phyloP scores from a whole-genome alignment of 2,888 invertebrate species.

The Tipula lateralis region DNA sequence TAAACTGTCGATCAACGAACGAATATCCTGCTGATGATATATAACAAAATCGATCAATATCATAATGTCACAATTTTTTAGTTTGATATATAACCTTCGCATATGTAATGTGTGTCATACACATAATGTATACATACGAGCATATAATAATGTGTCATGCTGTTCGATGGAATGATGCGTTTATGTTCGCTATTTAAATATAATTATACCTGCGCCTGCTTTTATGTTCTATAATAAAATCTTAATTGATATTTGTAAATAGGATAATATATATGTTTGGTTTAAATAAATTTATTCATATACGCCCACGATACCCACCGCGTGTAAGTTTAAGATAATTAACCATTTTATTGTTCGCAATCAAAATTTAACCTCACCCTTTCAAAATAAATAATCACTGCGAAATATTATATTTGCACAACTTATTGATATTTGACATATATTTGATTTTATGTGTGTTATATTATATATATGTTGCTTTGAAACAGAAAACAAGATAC shows the following conservation, averaged over 20 bases:
- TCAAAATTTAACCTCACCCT: slow-evolving; percentile 24
- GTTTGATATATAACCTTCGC: background rate
- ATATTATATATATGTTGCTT: background rate
- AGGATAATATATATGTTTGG: background rate
- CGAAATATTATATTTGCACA: background rate
- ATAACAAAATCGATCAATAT: background rate
- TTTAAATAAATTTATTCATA: background rate
- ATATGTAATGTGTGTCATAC: background rate
- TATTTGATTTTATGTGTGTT: background rate
- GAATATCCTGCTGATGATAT: background rate
- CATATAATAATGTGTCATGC: background rate
- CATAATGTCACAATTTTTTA: background rate
- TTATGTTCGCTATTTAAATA: background rate
- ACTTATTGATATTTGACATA: background rate
- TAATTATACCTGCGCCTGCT: background rate
- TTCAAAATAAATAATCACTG: background rate
- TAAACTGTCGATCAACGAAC: background rate
- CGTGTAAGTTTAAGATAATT: background rate
- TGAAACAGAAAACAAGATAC: background rate
- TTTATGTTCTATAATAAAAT: background rate
- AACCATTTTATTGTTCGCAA: slow-evolving; percentile 6
- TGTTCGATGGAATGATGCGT: background rate
- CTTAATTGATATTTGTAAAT: background rate
- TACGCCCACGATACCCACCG: background rate
- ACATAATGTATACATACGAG: background rate